Evolutionary conservation across 2,888 invertebrate species (phyloP), one percentile per base, ranked within the genome.

Genomic region (Dexiosoma caninum): DNA sequence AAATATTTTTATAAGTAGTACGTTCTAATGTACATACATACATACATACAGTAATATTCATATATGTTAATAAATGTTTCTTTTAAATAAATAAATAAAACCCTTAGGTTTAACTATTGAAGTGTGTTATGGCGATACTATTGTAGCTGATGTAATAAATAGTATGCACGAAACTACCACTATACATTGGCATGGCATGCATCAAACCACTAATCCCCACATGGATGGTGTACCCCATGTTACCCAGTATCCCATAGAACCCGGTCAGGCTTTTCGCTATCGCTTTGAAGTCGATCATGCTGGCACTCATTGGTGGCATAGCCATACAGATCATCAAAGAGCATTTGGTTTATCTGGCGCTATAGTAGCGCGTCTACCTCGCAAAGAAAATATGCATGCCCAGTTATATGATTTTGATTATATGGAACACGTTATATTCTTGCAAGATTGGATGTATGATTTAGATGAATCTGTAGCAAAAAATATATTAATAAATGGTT

Each of bases 261-360:
- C 89, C 0, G 89, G 89, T 0, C 86, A 88, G 62, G 86, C 87
- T 0, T 89, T 86, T 66, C 88, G 88, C 21, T 89, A 89, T 71
- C 85, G 87, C 23, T 89, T 88, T 71, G 84, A 86, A 64, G 87
- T 85, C 10, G 86, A 86, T 67, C 87, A 88, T 62, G 64, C 77
- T 0, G 89, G 89, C 55, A 88, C 88, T 51, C 87, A 86, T 27
- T 89, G 89, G 89, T 89, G 89, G 89, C 89, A 89, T 64, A 88
- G 88, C 64, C 89, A 89, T 66, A 87, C 86, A 3, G 85, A 85
- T 0, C 86, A 86, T 62, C 89, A 89, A 76, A 84, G 89, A 2
- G 88, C 86, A 10, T 88, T 85, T 51, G 89, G 89, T 0, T 46
- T 89, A 19, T 86, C 88, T 0, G 89, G 88, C 0, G 77, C 88